Evolutionary conservation across 1,140 invertebrate genomes (phyloP), one percentile per base, ranked within the genome.

Genomic region (Dysdera silvatica): DNA sequence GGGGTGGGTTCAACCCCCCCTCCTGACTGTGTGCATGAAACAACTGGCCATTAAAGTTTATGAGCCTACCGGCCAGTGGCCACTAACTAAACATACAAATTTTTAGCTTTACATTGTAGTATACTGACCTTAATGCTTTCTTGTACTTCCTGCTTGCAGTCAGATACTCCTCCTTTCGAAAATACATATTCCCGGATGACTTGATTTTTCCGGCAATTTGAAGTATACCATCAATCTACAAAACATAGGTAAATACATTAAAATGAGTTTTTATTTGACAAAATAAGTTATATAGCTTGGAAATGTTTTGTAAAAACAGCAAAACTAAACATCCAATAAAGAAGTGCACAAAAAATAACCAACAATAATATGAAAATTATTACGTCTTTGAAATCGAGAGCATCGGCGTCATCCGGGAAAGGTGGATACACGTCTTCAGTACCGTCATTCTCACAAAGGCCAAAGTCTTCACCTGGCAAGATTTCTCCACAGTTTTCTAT

Each of bases 151-250:
- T 78, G 61, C 80, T 78, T 16, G 87, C 85, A 47, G 79, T 76
- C 1, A 73, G 51, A 74, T 78, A 87, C 51, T 83, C 76, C 41
- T 82, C 77, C 55, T 80, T 78, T 45, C 77, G 77, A 75, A 81
- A 89, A 72, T 81, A 84, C 68, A 77, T 65, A 77, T 89, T 89
- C 24, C 88, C 88, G 16, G 85, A 82, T 64, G 81, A 74, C 73
- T 87, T 87, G 41, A 89, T 84, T 65, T 78, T 77, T 32, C 74
- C 77, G 32, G 85, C 75, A 16, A 83, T 64, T 23, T 70, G 54
- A 14, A 78, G 73, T 51, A 84, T 75, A 80, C 81, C 85, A 31
- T 69, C 64, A 16, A 67, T 33, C 51, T 67, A 26, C 6, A 59
- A 56, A 35, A 35, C 29, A 29, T 23, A 20, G n/a, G 8, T 37